phyloP scores from a whole-genome alignment of 1,140 invertebrate genomes.

The Camponotus pennsylvanicus region DNA sequence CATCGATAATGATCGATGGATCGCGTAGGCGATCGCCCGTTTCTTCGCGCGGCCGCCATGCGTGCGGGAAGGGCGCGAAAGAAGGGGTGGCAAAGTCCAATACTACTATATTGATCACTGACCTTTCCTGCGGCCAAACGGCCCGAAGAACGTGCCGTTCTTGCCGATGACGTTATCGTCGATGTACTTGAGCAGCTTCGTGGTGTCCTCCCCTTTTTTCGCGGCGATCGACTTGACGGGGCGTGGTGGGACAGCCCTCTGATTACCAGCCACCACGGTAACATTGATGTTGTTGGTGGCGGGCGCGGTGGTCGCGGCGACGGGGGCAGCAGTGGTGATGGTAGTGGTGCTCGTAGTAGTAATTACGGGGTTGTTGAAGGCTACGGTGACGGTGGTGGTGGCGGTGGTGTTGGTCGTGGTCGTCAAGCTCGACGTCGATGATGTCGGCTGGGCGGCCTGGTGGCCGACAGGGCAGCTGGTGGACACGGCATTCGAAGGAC shows the following conservation, averaged over 20 bases:
- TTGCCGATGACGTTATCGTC: conserved; percentile 93
- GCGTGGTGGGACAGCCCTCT: conserved; percentile 73
- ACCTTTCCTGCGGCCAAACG: conserved; percentile 94
- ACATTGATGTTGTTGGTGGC: not conserved
- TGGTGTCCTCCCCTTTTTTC: conserved; percentile 89
- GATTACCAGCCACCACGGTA: conserved; percentile 16
- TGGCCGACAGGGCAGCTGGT: conserved; percentile 40
- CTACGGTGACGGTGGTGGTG: conserved; percentile 9
- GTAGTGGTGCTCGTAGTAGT: conserved; percentile 9
- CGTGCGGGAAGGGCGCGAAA: conserved; percentile 2
- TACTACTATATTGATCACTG: conserved; percentile 79
- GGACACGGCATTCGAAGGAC: conserved; percentile 27
- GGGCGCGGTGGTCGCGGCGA: conserved; percentile 7
- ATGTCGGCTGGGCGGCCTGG: conserved; percentile 48
- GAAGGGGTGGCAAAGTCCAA: conserved; percentile 19
- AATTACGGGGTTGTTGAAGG: conserved; percentile 10
- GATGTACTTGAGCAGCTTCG: conserved; percentile 91
- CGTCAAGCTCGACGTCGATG: conserved; percentile 44
- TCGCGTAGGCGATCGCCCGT: not conserved
- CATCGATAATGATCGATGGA: conserved; percentile 38
- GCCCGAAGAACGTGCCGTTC: conserved; percentile 92
- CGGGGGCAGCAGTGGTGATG: conserved; percentile 16
- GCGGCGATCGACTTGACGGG: conserved; percentile 80
- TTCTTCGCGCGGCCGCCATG: conserved; percentile 37
- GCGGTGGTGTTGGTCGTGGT: conserved; percentile 9